A percentile compares a stretch with the other conserved stretches of the same genome.
phyloP scores from a whole-genome alignment of 2,888 invertebrate genomes.

The Leptopilina drosophilae region DNA sequence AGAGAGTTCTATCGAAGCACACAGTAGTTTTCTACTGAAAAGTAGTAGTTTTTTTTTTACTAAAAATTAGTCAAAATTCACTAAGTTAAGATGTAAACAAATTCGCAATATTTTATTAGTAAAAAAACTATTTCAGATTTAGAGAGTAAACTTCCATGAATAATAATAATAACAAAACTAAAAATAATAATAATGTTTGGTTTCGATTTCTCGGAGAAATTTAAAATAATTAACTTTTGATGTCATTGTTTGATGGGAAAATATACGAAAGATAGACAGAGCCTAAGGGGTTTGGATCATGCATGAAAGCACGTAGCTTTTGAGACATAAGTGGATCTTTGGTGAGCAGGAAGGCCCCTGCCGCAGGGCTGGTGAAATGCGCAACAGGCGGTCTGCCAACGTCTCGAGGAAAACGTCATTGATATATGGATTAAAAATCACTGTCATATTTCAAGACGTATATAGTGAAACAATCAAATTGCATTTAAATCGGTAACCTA shows the following conservation, averaged over 20 bases:
- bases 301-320: conserved; percentile 51
- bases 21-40: no score
- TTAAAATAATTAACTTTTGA: conserved; percentile 14
- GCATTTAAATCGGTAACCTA: background rate
- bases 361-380: conserved; percentile 53
- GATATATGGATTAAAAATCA: conserved; percentile 17
- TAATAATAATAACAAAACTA: background rate
- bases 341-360: conserved; percentile 50
- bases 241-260: conserved; percentile 35
- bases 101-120: no score
- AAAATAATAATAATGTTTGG: background rate
- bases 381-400: conserved; percentile 48
- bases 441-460: background rate
- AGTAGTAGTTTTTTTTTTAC: no score
- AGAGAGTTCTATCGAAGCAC: no score
- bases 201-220: background rate
- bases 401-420: background rate
- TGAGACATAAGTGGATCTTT: conserved; percentile 55
- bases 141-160: background rate
- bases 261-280: conserved; percentile 3
- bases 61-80: no score
- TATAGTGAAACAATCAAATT: background rate
- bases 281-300: conserved; percentile 31
- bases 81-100: no score
- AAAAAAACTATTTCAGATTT: no score